phyloP scores from a whole-genome alignment of 35 echinoderm and acorn worm genomes.

The Heliocidaris erythrogramma region DNA sequence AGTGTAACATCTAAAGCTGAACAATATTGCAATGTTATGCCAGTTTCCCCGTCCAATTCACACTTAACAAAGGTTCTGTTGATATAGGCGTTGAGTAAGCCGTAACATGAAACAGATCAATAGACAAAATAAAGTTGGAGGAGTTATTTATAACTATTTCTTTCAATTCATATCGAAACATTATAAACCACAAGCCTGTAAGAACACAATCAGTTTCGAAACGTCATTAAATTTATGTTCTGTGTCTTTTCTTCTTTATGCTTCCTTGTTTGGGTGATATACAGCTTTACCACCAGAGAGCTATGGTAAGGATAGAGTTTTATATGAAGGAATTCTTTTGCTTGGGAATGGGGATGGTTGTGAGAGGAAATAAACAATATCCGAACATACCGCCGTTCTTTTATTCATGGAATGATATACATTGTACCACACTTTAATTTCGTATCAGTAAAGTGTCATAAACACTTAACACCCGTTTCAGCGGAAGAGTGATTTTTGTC shows the following conservation, averaged over 20 bases:
- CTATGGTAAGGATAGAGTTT: background rate
- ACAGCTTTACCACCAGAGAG: background rate
- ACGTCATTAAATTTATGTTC: background rate
- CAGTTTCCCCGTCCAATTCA: too few relatives aligned
- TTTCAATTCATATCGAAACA: background rate
- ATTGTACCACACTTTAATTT: too few relatives aligned
- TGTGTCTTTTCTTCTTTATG: background rate
- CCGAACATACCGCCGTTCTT: too few relatives aligned
- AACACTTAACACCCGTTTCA: too few relatives aligned
- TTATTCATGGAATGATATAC: too few relatives aligned
- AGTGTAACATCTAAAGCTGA: too few relatives aligned
- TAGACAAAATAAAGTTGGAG: background rate
- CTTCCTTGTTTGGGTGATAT: background rate
- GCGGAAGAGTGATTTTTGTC: too few relatives aligned
- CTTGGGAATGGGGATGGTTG: background rate
- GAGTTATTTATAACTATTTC: background rate
- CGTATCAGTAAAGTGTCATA: too few relatives aligned
- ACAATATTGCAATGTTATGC: too few relatives aligned
- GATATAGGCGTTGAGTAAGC: too few relatives aligned
- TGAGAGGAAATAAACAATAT: background rate
- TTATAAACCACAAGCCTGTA: background rate
- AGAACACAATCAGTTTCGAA: background rate
- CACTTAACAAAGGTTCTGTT: too few relatives aligned
- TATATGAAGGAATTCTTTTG: background rate
- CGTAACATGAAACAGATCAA: background rate